Base-by-base conservation (phyloP, 2,888 invertebrate genomes). In the Papilio gigon region DNA sequence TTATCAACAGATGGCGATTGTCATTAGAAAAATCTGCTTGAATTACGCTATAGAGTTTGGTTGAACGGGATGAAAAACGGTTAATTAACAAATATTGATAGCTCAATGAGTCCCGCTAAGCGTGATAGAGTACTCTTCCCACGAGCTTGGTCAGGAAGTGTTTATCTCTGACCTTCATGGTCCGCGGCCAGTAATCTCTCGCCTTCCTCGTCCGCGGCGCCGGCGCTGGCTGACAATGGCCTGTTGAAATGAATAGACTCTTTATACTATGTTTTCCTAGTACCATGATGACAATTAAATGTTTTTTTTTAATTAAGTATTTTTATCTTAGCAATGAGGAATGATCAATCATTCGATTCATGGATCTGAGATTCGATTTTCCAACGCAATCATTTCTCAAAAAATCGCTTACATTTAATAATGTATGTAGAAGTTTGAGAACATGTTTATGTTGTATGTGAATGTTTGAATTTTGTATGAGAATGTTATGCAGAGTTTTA, bases 161-260 rank as follows among this genome's bases (percentile, higher is more conserved):
- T 80, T 87, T 87, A 86, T 80, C 82, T 71, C 37, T 78, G 88
- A 75, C 89, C 89, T 89, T 89, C 89, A 89, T 82, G 88, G 80
- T 76, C 75, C 76, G 75, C 75, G 86, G 79, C 75, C 86, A 78
- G 83, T 87, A 86, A 89, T 87, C 85, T 82, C 70, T 70, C 69
- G 70, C 70, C 73, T 88, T 89, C 89, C 89, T 84, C 83, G 79
- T 77, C 78, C 75, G 79, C 72, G 74, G 68, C 73, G 64, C 53
- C 60, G 65, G 40, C 12, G 22, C 58, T 58, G 30, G 27, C 20
- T n/a, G 6, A 44, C 56, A 68, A 63, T 68, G 42, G 40, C 25
- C 14, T 25, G 42, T 40, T 63, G 35, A 22, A 40, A 66, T 59
- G 22, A 50, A 53, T 42, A 62, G 33, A 6, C 14, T 37, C 44